These are phyloP conservation scores for Oriolus oriolus DNA, from an alignment of 2,113 vertebrate genomes.

Conservation along the genomic window DNA sequence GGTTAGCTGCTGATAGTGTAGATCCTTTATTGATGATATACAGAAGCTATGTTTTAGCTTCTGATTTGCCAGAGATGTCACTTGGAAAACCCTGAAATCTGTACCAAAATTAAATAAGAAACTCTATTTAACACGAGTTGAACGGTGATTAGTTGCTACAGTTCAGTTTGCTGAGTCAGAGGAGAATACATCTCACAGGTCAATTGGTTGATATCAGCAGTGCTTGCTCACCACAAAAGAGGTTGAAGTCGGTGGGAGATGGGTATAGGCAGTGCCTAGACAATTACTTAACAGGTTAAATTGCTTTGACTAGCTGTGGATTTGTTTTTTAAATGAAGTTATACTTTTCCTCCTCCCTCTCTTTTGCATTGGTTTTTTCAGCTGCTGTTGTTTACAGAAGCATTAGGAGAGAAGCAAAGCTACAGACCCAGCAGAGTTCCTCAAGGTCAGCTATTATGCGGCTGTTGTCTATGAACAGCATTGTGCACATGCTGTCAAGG, in stretches of 20 bases:
- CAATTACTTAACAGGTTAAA: neutral
- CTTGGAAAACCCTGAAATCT: neutral
- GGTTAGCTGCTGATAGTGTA: neutral
- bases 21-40: neutral
- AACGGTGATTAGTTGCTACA: neutral
- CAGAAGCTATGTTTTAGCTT: neutral
- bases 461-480: constrained; percentile 11
- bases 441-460: constrained; percentile 5
- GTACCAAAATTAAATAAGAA: neutral
- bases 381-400: constrained; percentile 23
- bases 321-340: neutral
- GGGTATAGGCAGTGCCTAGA: neutral
- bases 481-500: neutral
- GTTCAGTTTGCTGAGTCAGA: neutral
- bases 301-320: neutral
- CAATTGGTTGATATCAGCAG: neutral
- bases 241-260: neutral
- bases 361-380: neutral
- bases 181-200: neutral
- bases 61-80: neutral
- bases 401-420: neutral
- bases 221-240: neutral
- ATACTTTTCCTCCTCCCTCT: neutral
- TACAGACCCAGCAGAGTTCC: neutral
- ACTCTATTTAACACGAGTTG: neutral